A percentile compares a stretch with the other conserved stretches of the same genome.
phyloP scores from a whole-genome alignment of 2,113 vertebrate species.

The Loxodonta africana region DNA sequence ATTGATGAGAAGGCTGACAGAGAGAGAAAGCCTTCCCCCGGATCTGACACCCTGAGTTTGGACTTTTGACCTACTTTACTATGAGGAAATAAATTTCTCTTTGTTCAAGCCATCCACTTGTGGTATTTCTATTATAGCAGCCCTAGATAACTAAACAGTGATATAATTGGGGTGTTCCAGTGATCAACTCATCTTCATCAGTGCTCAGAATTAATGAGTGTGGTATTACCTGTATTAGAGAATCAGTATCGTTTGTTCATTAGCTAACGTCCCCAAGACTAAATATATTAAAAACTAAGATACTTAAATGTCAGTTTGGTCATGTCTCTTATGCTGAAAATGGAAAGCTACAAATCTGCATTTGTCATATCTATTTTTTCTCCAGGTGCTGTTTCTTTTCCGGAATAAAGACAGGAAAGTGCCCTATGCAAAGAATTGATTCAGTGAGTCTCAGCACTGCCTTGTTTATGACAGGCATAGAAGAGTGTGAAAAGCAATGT shows the following conservation, averaged over 20 bases:
- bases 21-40: no score
- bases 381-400: not conserved
- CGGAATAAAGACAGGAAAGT: not conserved
- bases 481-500: not conserved
- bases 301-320: slow-evolving; percentile 11
- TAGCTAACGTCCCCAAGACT: not conserved
- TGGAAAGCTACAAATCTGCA: not conserved
- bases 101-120: no score
- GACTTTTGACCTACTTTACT: no score
- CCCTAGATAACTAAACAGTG: no score
- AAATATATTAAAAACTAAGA: slow-evolving; percentile 53
- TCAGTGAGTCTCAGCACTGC: not conserved
- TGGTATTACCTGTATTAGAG: not conserved
- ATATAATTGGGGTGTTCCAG: not conserved
- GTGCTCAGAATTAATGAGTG: not conserved
- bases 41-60: no score
- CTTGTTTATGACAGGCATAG: not conserved
- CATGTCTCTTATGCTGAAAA: slow-evolving; percentile 16
- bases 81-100: no score
- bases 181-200: not conserved
- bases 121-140: no score
- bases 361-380: not conserved
- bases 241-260: not conserved
- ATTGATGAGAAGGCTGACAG: no score
- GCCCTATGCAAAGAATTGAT: not conserved